These are phyloP conservation scores for Fissipunctia ypsillon DNA, from an alignment of 2,888 invertebrate species.

Conservation along the genomic window DNA sequence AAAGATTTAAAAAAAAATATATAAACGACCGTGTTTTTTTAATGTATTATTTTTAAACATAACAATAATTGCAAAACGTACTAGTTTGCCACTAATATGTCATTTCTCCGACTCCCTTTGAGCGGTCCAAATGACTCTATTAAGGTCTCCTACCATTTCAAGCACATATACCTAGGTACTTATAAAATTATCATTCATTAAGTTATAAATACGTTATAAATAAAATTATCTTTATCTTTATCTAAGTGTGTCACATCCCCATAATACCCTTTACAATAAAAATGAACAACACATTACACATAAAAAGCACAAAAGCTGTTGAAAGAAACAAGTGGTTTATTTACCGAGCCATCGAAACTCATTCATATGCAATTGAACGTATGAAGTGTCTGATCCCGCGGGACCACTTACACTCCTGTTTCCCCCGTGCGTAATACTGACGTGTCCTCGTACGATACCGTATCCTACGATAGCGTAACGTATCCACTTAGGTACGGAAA, in stretches of 20 bases:
- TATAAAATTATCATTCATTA: no score
- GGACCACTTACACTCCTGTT: conserved; percentile 60
- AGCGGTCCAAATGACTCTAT: neutral
- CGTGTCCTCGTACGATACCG: conserved; percentile 39
- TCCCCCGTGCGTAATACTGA: conserved; percentile 45
- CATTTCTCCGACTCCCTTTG: no score
- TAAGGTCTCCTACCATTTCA: neutral
- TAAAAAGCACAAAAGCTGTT: conserved; percentile 41
- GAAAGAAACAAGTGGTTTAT: conserved; percentile 63
- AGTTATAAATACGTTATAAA: no score
- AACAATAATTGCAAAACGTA: no score
- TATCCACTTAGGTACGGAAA: conserved; percentile 42
- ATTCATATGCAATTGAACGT: conserved; percentile 66
- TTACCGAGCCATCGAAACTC: conserved; percentile 60
- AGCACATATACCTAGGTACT: neutral
- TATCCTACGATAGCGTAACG: conserved; percentile 21
- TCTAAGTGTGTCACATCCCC: neutral
- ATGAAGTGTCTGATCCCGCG: conserved; percentile 58
- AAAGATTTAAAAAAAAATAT: no score
- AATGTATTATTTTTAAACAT: no score
- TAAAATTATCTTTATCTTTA: no score
- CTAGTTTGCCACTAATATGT: no score
- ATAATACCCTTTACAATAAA: neutral
- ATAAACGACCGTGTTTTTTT: no score
- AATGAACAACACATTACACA: conserved; percentile 4